Conservation (phyloP, 1,140 invertebrate species). For the Pseudobourletiella spinata region DNA sequence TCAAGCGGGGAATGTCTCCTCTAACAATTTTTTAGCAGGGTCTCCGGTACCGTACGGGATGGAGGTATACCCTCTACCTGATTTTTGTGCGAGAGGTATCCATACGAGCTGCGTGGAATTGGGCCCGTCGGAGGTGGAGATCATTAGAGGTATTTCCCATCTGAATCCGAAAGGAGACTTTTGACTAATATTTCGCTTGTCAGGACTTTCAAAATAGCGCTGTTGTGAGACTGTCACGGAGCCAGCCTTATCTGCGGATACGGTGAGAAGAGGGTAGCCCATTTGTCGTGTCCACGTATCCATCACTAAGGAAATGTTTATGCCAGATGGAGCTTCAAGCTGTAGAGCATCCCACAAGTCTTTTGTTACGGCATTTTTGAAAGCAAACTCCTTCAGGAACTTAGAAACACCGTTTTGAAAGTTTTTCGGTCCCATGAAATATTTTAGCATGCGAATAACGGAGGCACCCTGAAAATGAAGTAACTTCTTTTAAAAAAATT, state of each 20-base stretch:
- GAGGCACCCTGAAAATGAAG: constrained; percentile 77
- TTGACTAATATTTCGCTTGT: background rate
- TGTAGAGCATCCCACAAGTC: constrained; percentile 63
- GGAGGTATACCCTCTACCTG: too few species aligned
- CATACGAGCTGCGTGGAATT: background rate
- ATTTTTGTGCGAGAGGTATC: constrained; percentile 4
- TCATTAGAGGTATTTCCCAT: constrained; percentile 31
- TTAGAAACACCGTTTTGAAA: constrained; percentile 63
- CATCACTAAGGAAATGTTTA: constrained; percentile 64
- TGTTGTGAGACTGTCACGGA: constrained; percentile 58
- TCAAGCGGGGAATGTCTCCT: too few species aligned
- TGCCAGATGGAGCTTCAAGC: constrained; percentile 37
- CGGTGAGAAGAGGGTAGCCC: constrained; percentile 73
- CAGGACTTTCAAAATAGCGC: constrained; percentile 57
- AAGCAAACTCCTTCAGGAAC: constrained; percentile 62
- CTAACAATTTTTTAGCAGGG: too few species aligned
- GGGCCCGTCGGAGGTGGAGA: background rate
- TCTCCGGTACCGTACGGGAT: too few species aligned
- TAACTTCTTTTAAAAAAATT: too few species aligned
- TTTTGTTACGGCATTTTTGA: constrained; percentile 65
- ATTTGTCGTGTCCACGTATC: constrained; percentile 88
- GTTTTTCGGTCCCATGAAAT: constrained; percentile 62
- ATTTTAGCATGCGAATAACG: constrained; percentile 80
- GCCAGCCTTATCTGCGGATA: constrained; percentile 45
- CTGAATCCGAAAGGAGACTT: constrained; percentile 18